Base-by-base conservation (phyloP, 1,140 invertebrate genomes). In the Temnothorax longispinosus region DNA sequence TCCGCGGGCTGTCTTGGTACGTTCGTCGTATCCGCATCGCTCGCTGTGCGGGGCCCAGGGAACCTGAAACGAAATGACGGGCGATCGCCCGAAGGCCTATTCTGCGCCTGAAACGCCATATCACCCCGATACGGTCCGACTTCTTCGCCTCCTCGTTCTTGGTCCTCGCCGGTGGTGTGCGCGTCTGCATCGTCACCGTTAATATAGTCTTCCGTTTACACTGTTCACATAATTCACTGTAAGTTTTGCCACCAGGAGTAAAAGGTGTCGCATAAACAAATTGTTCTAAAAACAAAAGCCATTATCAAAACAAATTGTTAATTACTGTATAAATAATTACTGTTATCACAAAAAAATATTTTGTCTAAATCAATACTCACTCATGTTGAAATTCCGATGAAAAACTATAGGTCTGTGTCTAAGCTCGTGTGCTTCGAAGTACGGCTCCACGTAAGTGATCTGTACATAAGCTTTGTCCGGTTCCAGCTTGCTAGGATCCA, bases 401-500 rank as follows among this genome's bases (percentile, higher is more conserved):
- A 99, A 99, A 94, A 99, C 97, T 0, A 99, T 99, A 69, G 97
- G 96, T 47, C 99, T 96, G 87, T 98, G 97, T 87, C 98, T 96
- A 80, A 98, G 95, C 95, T 99, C 99, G 95, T 99, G 99, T 13
- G 97, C 96, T 95, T 99, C 99, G 95, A 99, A 99, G 94, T 99
- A 99, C 0, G 99, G 99, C 95, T 99, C 99, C 0, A 99, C 99
- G 94, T 99, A 99, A 0, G 99, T 99, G 78, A 99, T 99, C 96
- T 99, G 99, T 82, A 27, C 21, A 21, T 21, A 21, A 21, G 21
- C 21, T 21, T 21, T 21, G 21, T 21, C 21, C 21, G 21, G 21
- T 21, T 21, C 21, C 21, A 21, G 21, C 21, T 21, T 21, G 21
- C 21, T 21, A 21, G 21, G 21, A 21, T 21, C 21, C 21, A 21